Base-by-base conservation (phyloP, 2,888 invertebrate genomes). In the Meghimatium bilineatum region DNA sequence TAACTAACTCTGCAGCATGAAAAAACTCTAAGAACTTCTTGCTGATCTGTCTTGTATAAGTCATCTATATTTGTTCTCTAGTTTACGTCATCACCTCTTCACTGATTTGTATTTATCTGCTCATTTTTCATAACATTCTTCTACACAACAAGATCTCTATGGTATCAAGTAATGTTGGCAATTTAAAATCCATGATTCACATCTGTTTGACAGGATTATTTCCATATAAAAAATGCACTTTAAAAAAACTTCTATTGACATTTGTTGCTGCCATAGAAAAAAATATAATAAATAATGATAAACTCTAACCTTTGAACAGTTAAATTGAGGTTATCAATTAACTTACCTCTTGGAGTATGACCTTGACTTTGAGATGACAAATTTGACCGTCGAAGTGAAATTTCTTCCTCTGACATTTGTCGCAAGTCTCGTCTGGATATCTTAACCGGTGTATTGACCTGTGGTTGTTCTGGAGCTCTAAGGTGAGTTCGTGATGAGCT, bases 361-460 rank as follows among this genome's bases (percentile, higher is more conserved):
- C 86, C 85, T 12, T 63, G 75, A 26, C 85, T 80, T 72, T 89
- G 89, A 26, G 90, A 87, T 80, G 89, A 90, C 80, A 90, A 84
- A 86, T 91, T 91, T 3, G 93, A 92, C 83, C 91, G 87, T 75
- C 93, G 84, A 82, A 93, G 82, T 17, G 87, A 86, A n/a, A 93
- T 88, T 80, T 93, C 93, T 80, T 91, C 92, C 26, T 92, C 90
- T 32, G 92, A 90, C 91, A 93, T 91, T 29, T 90, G 91, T 20
- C 93, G 89, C 67, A 93, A 86, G 81, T 93, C 93, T 87, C 90
- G 90, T 26, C 93, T 88, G 10, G 93, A 93, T 66, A 93, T 90
- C 84, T 92, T 91, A 34, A 93, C 91, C 1, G 92, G 92, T 20
- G 92, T 91, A 32, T 87, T 86, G 87, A 74, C 66, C 80, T 36